These are phyloP conservation scores for Phoxinus phoxinus DNA, from an alignment of 2,113 vertebrate species.

Conservation along the genomic window DNA sequence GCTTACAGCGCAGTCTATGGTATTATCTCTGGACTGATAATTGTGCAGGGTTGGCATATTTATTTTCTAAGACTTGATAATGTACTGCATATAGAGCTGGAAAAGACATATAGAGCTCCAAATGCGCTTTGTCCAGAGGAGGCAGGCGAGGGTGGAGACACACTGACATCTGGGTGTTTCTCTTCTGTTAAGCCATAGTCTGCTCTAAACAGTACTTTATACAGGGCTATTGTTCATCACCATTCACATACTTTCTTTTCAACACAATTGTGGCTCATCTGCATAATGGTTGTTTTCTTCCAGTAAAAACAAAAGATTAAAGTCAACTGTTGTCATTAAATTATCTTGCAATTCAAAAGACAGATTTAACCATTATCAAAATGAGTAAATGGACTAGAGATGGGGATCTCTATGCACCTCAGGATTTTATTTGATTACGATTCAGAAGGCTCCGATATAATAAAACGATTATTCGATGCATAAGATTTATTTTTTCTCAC, in stretches of 20 bases:
- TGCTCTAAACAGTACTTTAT: conserved; percentile 7
- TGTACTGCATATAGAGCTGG: background rate
- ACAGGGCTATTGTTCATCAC: background rate
- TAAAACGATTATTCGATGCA: too few species aligned
- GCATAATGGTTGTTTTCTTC: background rate
- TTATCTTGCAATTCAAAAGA: background rate
- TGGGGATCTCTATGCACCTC: too few species aligned
- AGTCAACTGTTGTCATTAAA: background rate
- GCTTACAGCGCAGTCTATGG: background rate
- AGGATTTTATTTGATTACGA: too few species aligned
- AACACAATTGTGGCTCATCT: background rate
- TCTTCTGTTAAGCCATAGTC: conserved; percentile 9
- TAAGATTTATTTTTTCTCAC: too few species aligned
- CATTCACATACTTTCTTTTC: background rate
- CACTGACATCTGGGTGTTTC: conserved; percentile 21
- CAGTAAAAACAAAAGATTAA: background rate
- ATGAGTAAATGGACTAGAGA: background rate
- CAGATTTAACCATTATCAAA: conserved; percentile 1
- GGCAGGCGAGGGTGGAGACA: conserved; percentile 15
- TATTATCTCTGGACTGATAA: background rate
- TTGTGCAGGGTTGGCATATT: background rate
- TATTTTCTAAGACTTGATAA: background rate
- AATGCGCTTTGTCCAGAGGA: conserved; percentile 4
- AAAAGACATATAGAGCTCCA: background rate
- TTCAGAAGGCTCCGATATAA: too few species aligned